These are phyloP conservation scores for Drosophila aff. DNA, from an alignment of 1,140 invertebrate species.

Conservation along the genomic window DNA sequence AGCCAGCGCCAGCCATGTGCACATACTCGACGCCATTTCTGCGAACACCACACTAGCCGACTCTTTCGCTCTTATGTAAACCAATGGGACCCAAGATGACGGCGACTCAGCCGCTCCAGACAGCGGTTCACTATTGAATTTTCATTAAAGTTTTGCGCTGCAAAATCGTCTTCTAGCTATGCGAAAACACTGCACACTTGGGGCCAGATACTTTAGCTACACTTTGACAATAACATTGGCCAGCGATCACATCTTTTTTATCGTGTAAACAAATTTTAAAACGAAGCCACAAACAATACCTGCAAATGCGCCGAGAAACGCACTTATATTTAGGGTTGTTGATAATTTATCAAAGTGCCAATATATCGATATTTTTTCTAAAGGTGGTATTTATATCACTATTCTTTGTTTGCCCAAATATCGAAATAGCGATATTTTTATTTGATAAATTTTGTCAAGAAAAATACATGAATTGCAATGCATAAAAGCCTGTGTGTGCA, in stretches of 20 bases:
- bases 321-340: conserved; percentile 39
- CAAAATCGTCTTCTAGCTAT: conserved; percentile 7
- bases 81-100: conserved; percentile 52
- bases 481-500: too few species aligned
- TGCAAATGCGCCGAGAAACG: conserved; percentile 82
- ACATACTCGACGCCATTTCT: conserved; percentile 80
- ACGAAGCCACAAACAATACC: conserved; percentile 70
- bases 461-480: too few species aligned
- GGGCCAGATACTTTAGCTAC: conserved; percentile 10
- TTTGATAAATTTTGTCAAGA: too few species aligned
- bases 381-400: too few species aligned
- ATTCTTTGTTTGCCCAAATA: too few species aligned
- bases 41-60: conserved; percentile 61
- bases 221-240: conserved; percentile 40
- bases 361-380: too few species aligned
- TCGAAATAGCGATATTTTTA: too few species aligned
- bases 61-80: conserved; percentile 76
- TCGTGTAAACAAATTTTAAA: conserved; percentile 75
- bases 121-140: conserved; percentile 67
- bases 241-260: conserved; percentile 32
- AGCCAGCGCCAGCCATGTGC: conserved; percentile 65
- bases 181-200: conserved; percentile 42
- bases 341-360: too few species aligned
- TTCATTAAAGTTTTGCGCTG: conserved; percentile 59
- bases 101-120: conserved; percentile 64